Evolutionary conservation across 2,888 invertebrate genomes (phyloP), one percentile per base, ranked within the genome.

Genomic region (Coleophora deauratella): DNA sequence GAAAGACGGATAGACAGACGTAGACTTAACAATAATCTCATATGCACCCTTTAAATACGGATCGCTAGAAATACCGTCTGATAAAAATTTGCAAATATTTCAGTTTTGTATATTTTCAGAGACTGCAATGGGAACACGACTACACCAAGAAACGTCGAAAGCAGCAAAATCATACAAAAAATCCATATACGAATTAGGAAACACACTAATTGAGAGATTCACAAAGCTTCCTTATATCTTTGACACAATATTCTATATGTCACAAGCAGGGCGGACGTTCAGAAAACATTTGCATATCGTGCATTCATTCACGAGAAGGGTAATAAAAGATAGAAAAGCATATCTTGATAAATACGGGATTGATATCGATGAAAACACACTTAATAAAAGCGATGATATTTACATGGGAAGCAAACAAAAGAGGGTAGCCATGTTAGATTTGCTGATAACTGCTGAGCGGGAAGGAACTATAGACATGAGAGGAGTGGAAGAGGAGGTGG

Each of bases 41-140:
- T 21, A 21, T 4, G 21, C 6, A 4, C 21, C 21, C 6, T 21
- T 21, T 21, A 4, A 4, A 3, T 4, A 4, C 21, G 21, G 21
- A 21, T 21, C 3, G 6, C 21, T 21, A 21, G 6, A 21, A 21
- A 21, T 21, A 6, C 21, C 21, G 3, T 21, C 21, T 21, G 6
- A 21, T 4, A 6, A 4, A 21, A 21, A 31, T 31, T 31, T n/a
- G 9, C 31, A 7, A 31, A n/a, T 7, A n/a, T n/a, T n/a, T n/a
- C n/a, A n/a, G n/a, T n/a, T n/a, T 31, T n/a, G 11, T 31, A 2
- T 31, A 27, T 47, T 68, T 72, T 41, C 51, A 88, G 88, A 89
- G 79, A 88, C 89, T 13, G 92, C 93, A 1, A 91, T 94, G 90
- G 94, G 93, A 3, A 87, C 88, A 0, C 82, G 86, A 41, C 72